These are phyloP conservation scores for Trilocha varians DNA, from an alignment of 2,888 invertebrate genomes.

Conservation along the genomic window DNA sequence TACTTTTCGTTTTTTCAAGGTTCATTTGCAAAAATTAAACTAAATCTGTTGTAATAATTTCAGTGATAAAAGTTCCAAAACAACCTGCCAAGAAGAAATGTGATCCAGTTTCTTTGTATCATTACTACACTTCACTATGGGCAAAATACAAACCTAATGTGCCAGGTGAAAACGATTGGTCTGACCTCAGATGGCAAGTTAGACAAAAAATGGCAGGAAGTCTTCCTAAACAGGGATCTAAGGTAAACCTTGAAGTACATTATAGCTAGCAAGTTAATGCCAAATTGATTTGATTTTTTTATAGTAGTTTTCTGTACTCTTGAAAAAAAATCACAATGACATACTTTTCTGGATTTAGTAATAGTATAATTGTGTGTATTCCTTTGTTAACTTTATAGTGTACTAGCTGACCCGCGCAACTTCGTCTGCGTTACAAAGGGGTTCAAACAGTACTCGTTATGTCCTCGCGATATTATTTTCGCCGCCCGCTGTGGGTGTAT, in stretches of 20 bases:
- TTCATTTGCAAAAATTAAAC: not conserved
- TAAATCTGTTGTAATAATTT: constrained; percentile 15
- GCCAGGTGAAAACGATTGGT: constrained; percentile 81
- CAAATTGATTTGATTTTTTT: too few relatives aligned
- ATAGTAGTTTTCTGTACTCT: too few relatives aligned
- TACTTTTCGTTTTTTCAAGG: not conserved
- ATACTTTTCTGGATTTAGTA: too few relatives aligned
- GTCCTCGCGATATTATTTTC: too few relatives aligned
- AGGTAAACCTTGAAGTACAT: constrained; percentile 22
- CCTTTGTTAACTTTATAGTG: too few relatives aligned
- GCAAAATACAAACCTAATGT: constrained; percentile 78
- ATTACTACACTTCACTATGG: constrained; percentile 84
- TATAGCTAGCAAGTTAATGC: too few relatives aligned
- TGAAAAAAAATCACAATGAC: too few relatives aligned
- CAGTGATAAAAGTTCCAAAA: constrained; percentile 76
- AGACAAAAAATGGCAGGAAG: constrained; percentile 78
- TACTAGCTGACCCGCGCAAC: too few relatives aligned
- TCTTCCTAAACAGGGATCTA: constrained; percentile 23
- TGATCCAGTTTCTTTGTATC: constrained; percentile 85
- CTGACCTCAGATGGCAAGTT: constrained; percentile 79
- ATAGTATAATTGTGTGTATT: too few relatives aligned
- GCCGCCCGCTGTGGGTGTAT: too few relatives aligned
- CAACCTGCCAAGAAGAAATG: constrained; percentile 61
- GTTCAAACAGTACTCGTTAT: too few relatives aligned
- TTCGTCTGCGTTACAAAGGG: too few relatives aligned